Evolutionary conservation across 2,113 vertebrate genomes (phyloP).

Genomic region (Syngnathus floridae): DNA sequence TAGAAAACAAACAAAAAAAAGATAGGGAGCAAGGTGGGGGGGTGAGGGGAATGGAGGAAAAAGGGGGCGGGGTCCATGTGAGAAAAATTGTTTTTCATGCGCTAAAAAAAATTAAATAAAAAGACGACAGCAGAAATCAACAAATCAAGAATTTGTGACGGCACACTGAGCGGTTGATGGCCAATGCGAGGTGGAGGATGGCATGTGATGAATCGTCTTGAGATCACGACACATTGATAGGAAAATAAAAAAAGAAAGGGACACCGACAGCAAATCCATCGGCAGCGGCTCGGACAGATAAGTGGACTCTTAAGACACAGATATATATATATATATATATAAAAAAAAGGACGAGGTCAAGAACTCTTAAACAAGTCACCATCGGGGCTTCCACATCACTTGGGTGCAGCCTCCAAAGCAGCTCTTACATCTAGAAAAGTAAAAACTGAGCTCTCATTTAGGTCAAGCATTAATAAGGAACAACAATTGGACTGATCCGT

Average conservation of each 20-base stretch:
- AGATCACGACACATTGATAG: constrained; percentile 10
- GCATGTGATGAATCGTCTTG: constrained; percentile 9
- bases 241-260: not conserved
- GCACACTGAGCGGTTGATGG: constrained; percentile 35
- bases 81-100: constrained; percentile 66
- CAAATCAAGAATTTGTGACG: constrained; percentile 37
- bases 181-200: constrained; percentile 37
- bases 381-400: not conserved
- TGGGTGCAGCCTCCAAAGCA: not conserved
- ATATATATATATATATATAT: not conserved
- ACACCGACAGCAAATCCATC: constrained; percentile 6
- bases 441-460: constrained; percentile 4
- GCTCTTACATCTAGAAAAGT: constrained; percentile 9
- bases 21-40: constrained; percentile 13
- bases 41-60: constrained; percentile 24
- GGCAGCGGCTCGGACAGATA: constrained; percentile 1
- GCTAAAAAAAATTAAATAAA: constrained; percentile 62
- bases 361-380: not conserved
- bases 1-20: constrained; percentile 66
- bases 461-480: not conserved
- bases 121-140: constrained; percentile 61
- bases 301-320: constrained; percentile 25
- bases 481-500: not conserved
- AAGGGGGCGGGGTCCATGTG: constrained; percentile 20
- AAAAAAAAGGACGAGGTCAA: constrained; percentile 10